Evolutionary conservation across 2,797 vertebrate genomes (phyloP).

Genomic region (Adrianichthys oophorus): DNA sequence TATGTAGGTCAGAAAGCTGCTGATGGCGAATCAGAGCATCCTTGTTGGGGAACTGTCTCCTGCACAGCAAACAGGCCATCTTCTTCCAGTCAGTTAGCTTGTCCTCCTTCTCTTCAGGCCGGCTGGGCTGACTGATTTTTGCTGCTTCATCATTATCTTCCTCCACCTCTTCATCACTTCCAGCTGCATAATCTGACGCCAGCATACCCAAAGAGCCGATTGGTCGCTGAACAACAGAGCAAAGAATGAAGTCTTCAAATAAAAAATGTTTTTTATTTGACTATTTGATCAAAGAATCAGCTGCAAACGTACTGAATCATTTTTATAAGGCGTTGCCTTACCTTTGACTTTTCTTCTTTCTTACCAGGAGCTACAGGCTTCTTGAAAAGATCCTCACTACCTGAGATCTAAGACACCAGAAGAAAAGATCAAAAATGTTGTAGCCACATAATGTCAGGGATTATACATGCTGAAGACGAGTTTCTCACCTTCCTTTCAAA

Average conservation of each 20-base stretch:
- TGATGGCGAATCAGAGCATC: constrained; percentile 94
- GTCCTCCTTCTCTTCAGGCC: constrained; percentile 82
- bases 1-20: constrained; percentile 96
- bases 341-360: constrained; percentile 90
- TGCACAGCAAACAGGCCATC: constrained; percentile 93
- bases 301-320: too few species aligned
- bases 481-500: constrained; percentile 77
- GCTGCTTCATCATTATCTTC: constrained; percentile 84
- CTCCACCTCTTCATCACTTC: constrained; percentile 94
- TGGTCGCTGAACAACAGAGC: constrained; percentile 79
- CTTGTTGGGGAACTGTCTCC: constrained; percentile 96
- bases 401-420: constrained; percentile 59
- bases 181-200: constrained; percentile 92
- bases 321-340: constrained; percentile 36
- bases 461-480: neutral
- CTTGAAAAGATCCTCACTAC: constrained; percentile 91
- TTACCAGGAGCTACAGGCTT: constrained; percentile 89
- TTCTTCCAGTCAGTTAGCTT: constrained; percentile 98
- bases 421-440: neutral
- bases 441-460: neutral
- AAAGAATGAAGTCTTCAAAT: neutral
- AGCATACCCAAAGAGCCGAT: constrained; percentile 92
- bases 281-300: neutral
- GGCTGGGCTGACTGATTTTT: constrained; percentile 68
- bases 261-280: neutral